Percentiles rank a stretch among this genome's conserved stretches.
Conservation (phyloP, 2,113 vertebrate species). For the Lonchura striata region DNA sequence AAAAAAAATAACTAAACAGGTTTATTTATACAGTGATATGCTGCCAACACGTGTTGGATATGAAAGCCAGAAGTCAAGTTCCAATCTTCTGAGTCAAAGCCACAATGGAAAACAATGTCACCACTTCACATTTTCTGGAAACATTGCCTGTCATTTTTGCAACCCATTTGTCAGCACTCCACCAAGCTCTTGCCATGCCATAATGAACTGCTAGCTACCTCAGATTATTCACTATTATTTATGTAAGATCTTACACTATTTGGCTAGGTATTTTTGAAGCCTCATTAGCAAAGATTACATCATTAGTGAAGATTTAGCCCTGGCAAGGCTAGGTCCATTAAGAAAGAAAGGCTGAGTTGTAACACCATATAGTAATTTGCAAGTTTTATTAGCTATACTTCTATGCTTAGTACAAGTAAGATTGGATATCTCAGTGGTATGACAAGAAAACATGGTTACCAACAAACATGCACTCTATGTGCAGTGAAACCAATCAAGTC, state of each 20-base stretch:
- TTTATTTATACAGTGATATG: not conserved
- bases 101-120: conserved; percentile 9
- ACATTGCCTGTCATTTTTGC: not conserved
- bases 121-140: conserved; percentile 35
- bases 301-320: not conserved
- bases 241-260: not conserved
- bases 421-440: not conserved
- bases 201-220: not conserved
- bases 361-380: not conserved
- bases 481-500: not conserved
- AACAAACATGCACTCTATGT: not conserved
- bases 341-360: not conserved
- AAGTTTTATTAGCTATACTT: not conserved
- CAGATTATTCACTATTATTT: not conserved
- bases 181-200: not conserved
- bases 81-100: conserved; percentile 39
- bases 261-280: not conserved
- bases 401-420: not conserved
- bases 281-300: not conserved
- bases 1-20: not conserved
- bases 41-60: conserved; percentile 10
- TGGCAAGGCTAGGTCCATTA: not conserved
- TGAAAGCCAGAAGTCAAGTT: conserved; percentile 40
- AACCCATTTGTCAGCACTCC: conserved; percentile 9
- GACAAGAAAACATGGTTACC: not conserved